These are phyloP conservation scores for Poeciliopsis turrubarensis DNA, from an alignment of 2,113 vertebrate genomes.

Conservation along the genomic window DNA sequence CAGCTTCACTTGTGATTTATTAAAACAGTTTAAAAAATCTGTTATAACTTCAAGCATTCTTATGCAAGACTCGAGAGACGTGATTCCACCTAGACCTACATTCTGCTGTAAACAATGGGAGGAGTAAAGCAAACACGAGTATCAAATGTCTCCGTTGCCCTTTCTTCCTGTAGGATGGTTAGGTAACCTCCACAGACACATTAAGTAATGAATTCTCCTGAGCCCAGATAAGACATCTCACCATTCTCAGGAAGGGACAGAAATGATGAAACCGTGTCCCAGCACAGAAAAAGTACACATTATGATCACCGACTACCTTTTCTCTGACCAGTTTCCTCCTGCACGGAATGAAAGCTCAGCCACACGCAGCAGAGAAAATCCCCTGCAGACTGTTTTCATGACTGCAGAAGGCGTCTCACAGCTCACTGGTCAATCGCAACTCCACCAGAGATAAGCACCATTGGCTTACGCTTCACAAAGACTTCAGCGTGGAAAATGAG, in stretches of 20 bases:
- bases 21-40: neutral
- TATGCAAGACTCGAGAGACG: neutral
- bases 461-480: slow-evolving; percentile 34
- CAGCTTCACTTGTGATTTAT: neutral
- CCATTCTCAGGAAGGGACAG: slow-evolving; percentile 3
- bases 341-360: neutral
- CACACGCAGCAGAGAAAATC: slow-evolving; percentile 6
- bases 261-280: neutral
- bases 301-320: neutral
- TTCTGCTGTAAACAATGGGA: neutral
- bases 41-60: neutral
- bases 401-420: slow-evolving; percentile 9
- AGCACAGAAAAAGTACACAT: neutral
- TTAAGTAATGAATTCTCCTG: slow-evolving; percentile 35
- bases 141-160: neutral
- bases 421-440: slow-evolving; percentile 24
- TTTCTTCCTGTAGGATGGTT: neutral
- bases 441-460: slow-evolving; percentile 16
- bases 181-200: slow-evolving; percentile 32
- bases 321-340: neutral
- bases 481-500: slow-evolving; percentile 1
- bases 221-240: slow-evolving; percentile 25
- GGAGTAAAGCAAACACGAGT: neutral
- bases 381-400: neutral
- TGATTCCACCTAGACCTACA: neutral